Evolutionary conservation across 1,140 invertebrate genomes (phyloP), one percentile per base, ranked within the genome.

Genomic region (Diorhabda sublineata): DNA sequence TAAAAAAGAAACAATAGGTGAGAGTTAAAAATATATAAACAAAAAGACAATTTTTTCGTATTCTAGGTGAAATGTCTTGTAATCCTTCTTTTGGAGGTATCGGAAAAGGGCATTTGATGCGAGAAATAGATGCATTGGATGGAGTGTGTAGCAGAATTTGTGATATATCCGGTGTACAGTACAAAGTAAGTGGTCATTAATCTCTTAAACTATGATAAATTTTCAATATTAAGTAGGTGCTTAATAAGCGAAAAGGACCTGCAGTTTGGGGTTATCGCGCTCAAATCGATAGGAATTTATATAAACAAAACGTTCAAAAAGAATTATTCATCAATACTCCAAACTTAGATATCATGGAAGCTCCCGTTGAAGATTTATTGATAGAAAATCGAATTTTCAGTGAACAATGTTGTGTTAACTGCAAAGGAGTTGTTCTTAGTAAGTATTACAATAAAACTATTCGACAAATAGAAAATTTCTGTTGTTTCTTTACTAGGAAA

Each of bases 51-150:
- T 66, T 69, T 74, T 4, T 42, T 70, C 11, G 65, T 71, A 70
- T 71, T 69, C 72, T 74, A 93, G 93, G 94, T 59, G 96, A 95
- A 83, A 98, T 98, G 96, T 97, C 95, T 2, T 98, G 96, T 76
- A 98, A 98, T 83, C 95, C 94, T 58, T 94, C 93, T 8, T 98
- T 98, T 84, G 96, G 96, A 64, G 96, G 96, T 41, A 96, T 98
- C 74, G 96, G 96, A 2, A 98, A 98, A 84, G 96, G 95, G 0
- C 94, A 98, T 83, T 82, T 98, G 57, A 92, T 98, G 86, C 87
- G 87, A 80, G 96, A 98, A 86, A 83, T 98, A 42, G 96, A 98
- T 84, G 96, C 96, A 9, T 80, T 98, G 2, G 96, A 96, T 85
- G 96, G 96, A 26, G 76, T 98, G 6, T 96, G 93, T 85, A 85